Conservation (phyloP, 2,888 invertebrate species). For the Pristionchus japonicus region DNA sequence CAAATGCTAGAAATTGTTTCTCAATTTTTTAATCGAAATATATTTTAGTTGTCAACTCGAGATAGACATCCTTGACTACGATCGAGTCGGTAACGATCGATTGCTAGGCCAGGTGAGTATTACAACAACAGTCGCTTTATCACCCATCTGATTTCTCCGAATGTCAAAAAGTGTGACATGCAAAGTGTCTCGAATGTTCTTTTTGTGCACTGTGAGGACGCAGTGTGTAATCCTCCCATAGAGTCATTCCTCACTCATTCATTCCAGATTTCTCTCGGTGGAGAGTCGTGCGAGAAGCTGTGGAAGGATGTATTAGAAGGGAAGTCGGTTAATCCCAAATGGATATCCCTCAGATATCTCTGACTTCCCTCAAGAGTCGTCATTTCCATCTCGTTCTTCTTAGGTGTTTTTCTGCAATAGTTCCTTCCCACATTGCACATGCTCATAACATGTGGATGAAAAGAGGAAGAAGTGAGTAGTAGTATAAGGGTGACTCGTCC, state of each 20-base stretch:
- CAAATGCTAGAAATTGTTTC: background rate
- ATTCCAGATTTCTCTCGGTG: slow-evolving; percentile 48
- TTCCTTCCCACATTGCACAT: slow-evolving; percentile 36
- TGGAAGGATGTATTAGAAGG: slow-evolving; percentile 51
- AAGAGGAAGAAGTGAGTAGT: slow-evolving; percentile 28
- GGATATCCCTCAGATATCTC: slow-evolving; percentile 46
- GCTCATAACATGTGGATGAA: slow-evolving; percentile 25
- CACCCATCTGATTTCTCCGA: background rate
- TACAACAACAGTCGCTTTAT: background rate
- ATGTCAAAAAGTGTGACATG: background rate
- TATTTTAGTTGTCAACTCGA: slow-evolving; percentile 57
- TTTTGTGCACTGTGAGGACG: slow-evolving; percentile 5
- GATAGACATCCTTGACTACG: slow-evolving; percentile 55
- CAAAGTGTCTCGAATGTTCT: background rate
- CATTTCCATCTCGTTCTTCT: background rate
- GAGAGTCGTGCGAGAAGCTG: slow-evolving; percentile 47
- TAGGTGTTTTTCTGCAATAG: slow-evolving; percentile 11
- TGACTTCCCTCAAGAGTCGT: background rate
- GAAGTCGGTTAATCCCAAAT: slow-evolving; percentile 49
- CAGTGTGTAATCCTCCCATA: background rate
- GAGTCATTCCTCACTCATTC: background rate
- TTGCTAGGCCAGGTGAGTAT: slow-evolving; percentile 44
- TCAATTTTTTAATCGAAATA: background rate
- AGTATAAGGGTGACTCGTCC: slow-evolving; percentile 41
- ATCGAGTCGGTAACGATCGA: slow-evolving; percentile 50